Percentiles rank a stretch among this genome's conserved stretches.
Conservation (phyloP, 92 coral and sea anemone species). For the Epizoanthus stellaris region DNA sequence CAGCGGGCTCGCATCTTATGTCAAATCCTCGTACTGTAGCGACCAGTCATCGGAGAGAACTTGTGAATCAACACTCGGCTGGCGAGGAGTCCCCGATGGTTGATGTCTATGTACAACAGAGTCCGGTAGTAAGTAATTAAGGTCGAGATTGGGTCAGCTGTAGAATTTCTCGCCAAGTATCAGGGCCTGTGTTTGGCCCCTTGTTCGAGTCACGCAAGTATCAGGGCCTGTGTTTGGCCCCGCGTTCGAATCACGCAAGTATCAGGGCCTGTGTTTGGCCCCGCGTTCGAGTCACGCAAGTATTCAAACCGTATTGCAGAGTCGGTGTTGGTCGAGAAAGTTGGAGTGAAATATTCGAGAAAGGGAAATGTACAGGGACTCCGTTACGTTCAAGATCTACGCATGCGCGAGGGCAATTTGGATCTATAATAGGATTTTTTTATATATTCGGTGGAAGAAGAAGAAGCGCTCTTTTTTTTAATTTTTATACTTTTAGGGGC, state of each 20-base stretch:
- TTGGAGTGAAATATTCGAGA: neutral
- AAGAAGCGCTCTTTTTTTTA: neutral
- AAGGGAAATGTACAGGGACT: neutral
- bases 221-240: no score
- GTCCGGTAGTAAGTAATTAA: slow-evolving; percentile 96
- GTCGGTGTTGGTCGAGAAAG: slow-evolving; percentile 1
- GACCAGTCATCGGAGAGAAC: slow-evolving; percentile 81
- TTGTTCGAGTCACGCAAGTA: no score
- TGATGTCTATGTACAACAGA: slow-evolving; percentile 98
- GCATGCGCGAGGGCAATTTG: neutral
- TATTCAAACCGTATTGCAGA: neutral
- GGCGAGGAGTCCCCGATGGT: slow-evolving; percentile 99
- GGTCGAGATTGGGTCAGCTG: neutral
- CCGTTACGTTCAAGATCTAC: neutral
- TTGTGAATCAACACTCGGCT: slow-evolving; percentile 83
- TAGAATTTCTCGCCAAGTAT: neutral
- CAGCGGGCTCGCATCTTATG: slow-evolving; percentile 74
- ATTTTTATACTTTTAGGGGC: slow-evolving; percentile 18
- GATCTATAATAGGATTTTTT: slow-evolving; percentile 35
- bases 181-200: no score
- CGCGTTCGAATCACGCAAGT: neutral
- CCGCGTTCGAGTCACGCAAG: neutral
- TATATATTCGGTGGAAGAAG: slow-evolving; percentile 21
- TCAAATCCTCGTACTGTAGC: slow-evolving; percentile 78
- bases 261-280: slow-evolving; percentile 10